Base-by-base conservation (phyloP, 2,888 invertebrate species). In the Lathronympha strigana region DNA sequence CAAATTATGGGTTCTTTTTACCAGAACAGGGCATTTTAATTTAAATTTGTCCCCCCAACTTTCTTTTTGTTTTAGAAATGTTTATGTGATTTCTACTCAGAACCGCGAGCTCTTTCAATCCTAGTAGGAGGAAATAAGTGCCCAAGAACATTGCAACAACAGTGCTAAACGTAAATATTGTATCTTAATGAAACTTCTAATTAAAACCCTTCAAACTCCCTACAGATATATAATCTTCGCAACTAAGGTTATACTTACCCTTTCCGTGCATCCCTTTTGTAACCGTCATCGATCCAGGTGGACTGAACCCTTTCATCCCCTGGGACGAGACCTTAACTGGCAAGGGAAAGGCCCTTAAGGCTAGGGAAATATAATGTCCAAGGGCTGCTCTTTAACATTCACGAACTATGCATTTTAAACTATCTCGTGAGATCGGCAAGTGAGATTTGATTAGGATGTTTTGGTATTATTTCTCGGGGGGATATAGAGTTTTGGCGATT, bases 401-500 rank as follows among this genome's bases (percentile, higher is more conserved):
- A 66, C 53, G 60, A 66, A 47, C 64, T 53, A 45, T 60, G 53
- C 54, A 66, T 66, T 53, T 61, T 54, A 61, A 66, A 66, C 47
- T 54, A 61, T 53, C 51, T 66, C 28, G 11, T 33, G 28, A 49
- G 19, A 62, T 53, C 19, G 49, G 50, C 21, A 17, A 61, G 28
- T 50, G 23, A 49, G 11, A 55, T 63, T 63, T 25, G 21, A 53
- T 43, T 19, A 31, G 23, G 15, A 53, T 53, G 15, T 23, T 36
- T 53, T 38, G 53, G 33, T 6, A n/a, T 17, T 2, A 31, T 19
- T 33, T n/a, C 43, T 45, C 40, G 3, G 21, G 43, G 43, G 21
- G 21, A 1, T 45, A 21, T 13, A 21, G 43, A 6, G 3, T 25
- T 4, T 25, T 25, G 4, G 31, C 9, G 9, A 31, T 8, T 5